Evolutionary conservation across 2,888 invertebrate genomes (phyloP).

Genomic region (Conistra vaccinii): DNA sequence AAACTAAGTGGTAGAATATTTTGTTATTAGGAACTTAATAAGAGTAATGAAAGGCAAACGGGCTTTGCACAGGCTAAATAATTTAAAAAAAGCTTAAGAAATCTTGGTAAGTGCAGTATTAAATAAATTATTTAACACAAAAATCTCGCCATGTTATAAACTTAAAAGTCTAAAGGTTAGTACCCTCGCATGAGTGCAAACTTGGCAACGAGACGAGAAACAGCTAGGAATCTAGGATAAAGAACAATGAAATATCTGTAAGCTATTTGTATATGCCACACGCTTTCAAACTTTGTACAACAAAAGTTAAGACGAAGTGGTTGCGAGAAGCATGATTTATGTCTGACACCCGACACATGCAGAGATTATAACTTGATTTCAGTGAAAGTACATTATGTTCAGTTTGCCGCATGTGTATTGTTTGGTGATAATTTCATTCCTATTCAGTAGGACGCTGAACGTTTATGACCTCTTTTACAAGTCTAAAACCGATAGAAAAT

Average conservation of each 20-base stretch:
- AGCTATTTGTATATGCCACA: constrained; percentile 23
- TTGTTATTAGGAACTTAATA: neutral
- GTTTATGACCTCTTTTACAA: constrained; percentile 20
- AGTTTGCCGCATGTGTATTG: constrained; percentile 7
- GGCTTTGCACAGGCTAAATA: neutral
- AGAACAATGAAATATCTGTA: constrained; percentile 43
- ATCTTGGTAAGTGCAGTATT: neutral
- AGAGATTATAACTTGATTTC: constrained; percentile 40
- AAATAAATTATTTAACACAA: neutral
- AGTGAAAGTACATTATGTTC: constrained; percentile 16
- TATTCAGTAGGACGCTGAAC: constrained; percentile 10
- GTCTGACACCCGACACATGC: constrained; percentile 25
- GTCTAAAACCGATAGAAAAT: neutral
- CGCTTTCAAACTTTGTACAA: constrained; percentile 35
- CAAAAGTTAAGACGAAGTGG: constrained; percentile 21
- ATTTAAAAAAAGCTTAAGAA: neutral
- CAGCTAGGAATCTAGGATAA: neutral
- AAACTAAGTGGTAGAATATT: neutral
- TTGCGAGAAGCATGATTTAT: constrained; percentile 44
- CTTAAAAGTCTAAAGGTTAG: neutral
- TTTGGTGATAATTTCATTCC: neutral
- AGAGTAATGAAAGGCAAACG: neutral
- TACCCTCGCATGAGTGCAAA: constrained; percentile 22
- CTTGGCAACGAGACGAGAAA: constrained; percentile 6
- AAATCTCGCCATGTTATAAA: neutral